Percentiles rank a stretch among this genome's conserved stretches.
phyloP scores from a whole-genome alignment of 2,797 vertebrate genomes.

The Tenualosa thibaudeaui region DNA sequence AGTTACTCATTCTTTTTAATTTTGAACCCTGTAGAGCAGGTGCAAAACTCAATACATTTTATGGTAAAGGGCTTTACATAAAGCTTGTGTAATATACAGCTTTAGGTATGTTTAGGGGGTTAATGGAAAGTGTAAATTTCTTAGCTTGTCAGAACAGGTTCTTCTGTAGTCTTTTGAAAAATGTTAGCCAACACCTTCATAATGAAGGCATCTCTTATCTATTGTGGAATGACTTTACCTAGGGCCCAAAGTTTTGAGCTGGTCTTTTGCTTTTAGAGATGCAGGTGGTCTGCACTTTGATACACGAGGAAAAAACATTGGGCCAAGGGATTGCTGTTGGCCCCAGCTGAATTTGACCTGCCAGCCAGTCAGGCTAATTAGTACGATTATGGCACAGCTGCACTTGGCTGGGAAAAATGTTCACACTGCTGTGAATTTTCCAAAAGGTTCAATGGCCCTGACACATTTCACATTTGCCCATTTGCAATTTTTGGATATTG shows the following conservation, averaged over 20 bases:
- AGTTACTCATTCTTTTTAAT: too few species aligned
- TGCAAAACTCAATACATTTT: too few species aligned
- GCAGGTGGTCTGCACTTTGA: neutral
- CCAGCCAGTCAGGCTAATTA: slow-evolving; percentile 80
- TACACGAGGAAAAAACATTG: neutral
- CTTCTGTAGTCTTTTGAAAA: neutral
- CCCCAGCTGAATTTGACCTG: slow-evolving; percentile 66
- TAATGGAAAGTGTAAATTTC: neutral
- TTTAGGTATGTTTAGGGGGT: neutral
- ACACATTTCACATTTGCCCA: neutral
- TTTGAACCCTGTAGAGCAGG: too few species aligned
- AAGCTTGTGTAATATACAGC: neutral
- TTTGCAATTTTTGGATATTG: neutral
- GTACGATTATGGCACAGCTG: slow-evolving; percentile 89
- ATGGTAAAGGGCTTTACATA: neutral
- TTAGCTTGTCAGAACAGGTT: neutral
- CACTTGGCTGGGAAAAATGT: slow-evolving; percentile 71
- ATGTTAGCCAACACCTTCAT: neutral
- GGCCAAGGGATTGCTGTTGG: slow-evolving; percentile 35
- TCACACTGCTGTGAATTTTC: neutral
- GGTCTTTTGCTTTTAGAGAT: neutral
- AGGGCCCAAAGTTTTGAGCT: neutral
- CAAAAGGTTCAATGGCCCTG: neutral
- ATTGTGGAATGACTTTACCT: neutral
- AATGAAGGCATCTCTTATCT: too few species aligned